A percentile compares a stretch with the other conserved stretches of the same genome.
phyloP scores from a whole-genome alignment of 2,113 vertebrate species.

The Thalassoma bifasciatum region DNA sequence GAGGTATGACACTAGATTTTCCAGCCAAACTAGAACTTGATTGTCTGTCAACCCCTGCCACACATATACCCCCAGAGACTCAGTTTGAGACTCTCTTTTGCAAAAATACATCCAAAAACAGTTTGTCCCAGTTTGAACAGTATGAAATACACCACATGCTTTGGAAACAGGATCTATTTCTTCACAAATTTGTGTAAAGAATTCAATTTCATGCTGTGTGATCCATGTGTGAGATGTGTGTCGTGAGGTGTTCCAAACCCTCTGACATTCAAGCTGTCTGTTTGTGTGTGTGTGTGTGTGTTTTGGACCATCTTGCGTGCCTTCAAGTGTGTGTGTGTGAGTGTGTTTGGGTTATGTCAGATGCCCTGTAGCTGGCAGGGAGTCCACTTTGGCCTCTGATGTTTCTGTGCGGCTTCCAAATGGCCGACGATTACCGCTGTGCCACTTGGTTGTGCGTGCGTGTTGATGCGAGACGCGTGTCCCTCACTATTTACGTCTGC shows the following conservation, averaged over 20 bases:
- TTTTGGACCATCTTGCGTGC: constrained; percentile 4
- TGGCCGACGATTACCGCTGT: constrained; percentile 42
- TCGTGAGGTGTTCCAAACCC: constrained; percentile 36
- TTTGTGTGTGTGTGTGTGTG: too few relatives aligned
- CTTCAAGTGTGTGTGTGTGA: constrained; percentile 19
- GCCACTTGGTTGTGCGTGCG: constrained; percentile 18
- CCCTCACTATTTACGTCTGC: constrained; percentile 20
- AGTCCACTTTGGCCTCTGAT: constrained; percentile 50
- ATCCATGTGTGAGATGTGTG: constrained; percentile 7
- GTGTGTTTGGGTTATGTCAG: constrained; percentile 50
- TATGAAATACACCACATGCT: neutral
- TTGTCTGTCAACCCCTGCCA: neutral
- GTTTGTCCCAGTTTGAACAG: neutral
- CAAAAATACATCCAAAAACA: neutral
- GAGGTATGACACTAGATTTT: neutral
- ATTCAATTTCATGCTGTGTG: neutral
- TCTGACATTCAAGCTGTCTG: constrained; percentile 44
- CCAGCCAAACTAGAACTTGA: neutral
- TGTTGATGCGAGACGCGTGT: constrained; percentile 6
- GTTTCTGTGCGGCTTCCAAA: constrained; percentile 64
- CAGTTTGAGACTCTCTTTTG: neutral
- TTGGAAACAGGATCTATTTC: neutral
- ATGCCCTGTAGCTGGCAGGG: constrained; percentile 56
- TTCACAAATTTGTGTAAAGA: neutral
- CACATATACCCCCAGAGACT: neutral